These are phyloP conservation scores for Eristalis tenax DNA, from an alignment of 2,888 invertebrate genomes.

Conservation along the genomic window DNA sequence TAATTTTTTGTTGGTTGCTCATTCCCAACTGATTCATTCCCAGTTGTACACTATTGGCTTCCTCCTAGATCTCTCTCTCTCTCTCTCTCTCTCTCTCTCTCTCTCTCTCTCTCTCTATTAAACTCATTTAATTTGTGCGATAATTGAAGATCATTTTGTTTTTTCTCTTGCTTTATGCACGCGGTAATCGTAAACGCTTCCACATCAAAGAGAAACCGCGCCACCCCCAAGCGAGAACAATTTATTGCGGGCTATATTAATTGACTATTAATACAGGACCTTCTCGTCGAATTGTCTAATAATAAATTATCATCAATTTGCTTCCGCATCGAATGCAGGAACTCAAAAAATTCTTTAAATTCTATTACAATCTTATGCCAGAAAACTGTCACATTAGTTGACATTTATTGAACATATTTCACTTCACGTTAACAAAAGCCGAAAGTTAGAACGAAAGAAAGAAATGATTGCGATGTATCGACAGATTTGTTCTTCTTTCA, in stretches of 20 bases:
- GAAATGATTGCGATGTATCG: neutral
- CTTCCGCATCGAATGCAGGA: neutral
- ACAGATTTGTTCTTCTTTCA: constrained; percentile 52
- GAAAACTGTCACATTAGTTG: constrained; percentile 8
- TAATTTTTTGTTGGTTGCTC: too few species aligned
- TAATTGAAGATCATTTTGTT: neutral
- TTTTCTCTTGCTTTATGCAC: neutral
- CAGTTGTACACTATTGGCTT: too few species aligned
- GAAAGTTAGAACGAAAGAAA: too few species aligned
- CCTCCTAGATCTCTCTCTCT: neutral
- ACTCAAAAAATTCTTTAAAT: constrained; percentile 8
- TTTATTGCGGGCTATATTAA: constrained; percentile 26
- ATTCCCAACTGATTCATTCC: too few species aligned
- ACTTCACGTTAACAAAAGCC: neutral
- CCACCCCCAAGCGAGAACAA: neutral
- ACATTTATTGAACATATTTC: constrained; percentile 59
- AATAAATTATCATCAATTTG: constrained; percentile 40
- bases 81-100: neutral
- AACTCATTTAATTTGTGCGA: neutral
- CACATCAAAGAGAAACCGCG: neutral
- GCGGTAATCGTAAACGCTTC: neutral
- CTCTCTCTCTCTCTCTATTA: neutral
- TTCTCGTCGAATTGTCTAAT: neutral
- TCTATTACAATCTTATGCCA: neutral
- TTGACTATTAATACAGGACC: constrained; percentile 9